phyloP scores from a whole-genome alignment of 2,113 vertebrate species.

The Sceloporus tristichus region DNA sequence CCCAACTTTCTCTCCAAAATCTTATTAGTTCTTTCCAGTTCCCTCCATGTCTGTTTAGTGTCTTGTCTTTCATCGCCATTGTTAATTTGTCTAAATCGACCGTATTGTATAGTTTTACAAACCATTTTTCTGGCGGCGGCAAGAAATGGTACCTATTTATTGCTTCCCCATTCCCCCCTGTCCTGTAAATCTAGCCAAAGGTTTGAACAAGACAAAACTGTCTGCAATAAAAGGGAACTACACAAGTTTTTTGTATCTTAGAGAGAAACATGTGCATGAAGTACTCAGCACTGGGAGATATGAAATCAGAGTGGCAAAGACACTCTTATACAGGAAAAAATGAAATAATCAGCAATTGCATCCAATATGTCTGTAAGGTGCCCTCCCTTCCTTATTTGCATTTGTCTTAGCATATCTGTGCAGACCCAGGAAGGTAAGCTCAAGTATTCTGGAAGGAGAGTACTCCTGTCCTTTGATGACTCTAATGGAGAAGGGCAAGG shows the following conservation, averaged over 20 bases:
- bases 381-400: accelerated
- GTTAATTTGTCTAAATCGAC: no score
- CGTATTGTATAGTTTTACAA: no score
- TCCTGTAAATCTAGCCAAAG: neutral
- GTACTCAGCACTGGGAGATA: neutral
- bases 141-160: no score
- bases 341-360: neutral
- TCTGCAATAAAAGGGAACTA: neutral
- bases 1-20: no score
- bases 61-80: no score
- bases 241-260: neutral
- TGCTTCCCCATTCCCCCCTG: neutral
- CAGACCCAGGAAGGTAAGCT: accelerated
- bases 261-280: neutral
- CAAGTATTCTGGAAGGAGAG: slow-evolving; percentile 22
- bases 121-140: no score
- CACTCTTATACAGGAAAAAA: neutral
- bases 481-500: neutral
- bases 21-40: no score
- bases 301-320: neutral
- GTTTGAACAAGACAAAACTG: neutral
- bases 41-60: no score
- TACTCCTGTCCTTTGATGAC: slow-evolving; percentile 47
- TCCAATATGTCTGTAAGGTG: neutral
- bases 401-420: accelerated